Percentiles rank a stretch among this genome's conserved stretches.
phyloP scores from a whole-genome alignment of 2,888 invertebrate species.

The Eledona agricola region DNA sequence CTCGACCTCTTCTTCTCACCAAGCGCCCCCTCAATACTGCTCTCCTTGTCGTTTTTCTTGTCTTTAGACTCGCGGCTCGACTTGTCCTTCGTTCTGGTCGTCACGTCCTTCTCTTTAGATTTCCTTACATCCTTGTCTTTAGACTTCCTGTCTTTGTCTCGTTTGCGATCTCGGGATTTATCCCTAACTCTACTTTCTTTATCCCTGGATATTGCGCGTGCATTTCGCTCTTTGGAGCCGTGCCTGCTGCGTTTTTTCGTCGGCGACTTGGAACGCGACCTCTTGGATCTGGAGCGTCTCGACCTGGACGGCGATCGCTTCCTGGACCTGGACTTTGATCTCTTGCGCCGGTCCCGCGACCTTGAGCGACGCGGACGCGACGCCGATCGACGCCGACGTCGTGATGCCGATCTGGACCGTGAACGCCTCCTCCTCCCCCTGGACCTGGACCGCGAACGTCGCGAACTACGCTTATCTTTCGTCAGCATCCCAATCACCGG shows the following conservation, averaged over 20 bases:
- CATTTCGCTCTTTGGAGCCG: conserved; percentile 29
- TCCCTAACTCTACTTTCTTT: conserved; percentile 43
- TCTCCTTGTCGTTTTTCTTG: conserved; percentile 58
- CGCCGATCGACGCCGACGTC: conserved; percentile 52
- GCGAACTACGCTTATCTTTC: conserved; percentile 78
- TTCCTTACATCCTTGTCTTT: conserved; percentile 48
- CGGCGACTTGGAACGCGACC: conserved; percentile 63
- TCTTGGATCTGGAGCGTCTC: conserved; percentile 45
- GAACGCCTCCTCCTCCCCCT: conserved; percentile 65
- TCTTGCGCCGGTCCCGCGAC: conserved; percentile 68
- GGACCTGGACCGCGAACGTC: conserved; percentile 59
- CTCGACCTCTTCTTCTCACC: conserved; percentile 65
- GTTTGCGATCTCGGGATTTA: conserved; percentile 47
- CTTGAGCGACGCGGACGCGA: conserved; percentile 55
- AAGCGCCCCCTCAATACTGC: conserved; percentile 53
- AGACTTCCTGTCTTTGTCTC: conserved; percentile 43
- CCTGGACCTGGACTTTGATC: conserved; percentile 65
- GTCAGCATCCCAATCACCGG: conserved; percentile 88
- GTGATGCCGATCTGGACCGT: conserved; percentile 68
- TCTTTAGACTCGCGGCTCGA: conserved; percentile 56
- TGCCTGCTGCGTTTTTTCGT: conserved; percentile 48
- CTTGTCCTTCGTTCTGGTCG: conserved; percentile 58
- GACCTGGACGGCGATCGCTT: conserved; percentile 51
- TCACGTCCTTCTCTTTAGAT: conserved; percentile 52
- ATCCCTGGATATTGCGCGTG: conserved; percentile 28